Conservation (phyloP, 1,140 invertebrate species). For the Chelonus insularis region DNA sequence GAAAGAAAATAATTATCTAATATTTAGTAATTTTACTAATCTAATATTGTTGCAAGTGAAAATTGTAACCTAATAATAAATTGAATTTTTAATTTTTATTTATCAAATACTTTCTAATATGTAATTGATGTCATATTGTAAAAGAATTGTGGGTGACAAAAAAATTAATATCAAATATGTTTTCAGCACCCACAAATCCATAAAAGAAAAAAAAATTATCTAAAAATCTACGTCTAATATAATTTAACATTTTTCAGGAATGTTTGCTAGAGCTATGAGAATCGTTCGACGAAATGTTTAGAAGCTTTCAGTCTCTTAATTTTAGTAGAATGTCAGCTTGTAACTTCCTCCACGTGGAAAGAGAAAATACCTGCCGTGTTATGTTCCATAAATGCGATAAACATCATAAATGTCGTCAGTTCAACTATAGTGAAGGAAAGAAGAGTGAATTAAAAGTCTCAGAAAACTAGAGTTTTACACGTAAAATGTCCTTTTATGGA, state of each 20-base stretch:
- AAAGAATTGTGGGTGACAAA: too few relatives aligned
- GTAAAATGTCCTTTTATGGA: slow-evolving; percentile 39
- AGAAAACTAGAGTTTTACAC: background rate
- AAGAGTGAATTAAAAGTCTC: background rate
- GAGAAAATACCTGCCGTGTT: slow-evolving; percentile 42
- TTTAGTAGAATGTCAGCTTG: slow-evolving; percentile 43
- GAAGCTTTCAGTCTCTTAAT: slow-evolving; percentile 46
- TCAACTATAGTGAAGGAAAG: slow-evolving; percentile 19
- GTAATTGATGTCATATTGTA: too few relatives aligned
- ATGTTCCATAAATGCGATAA: slow-evolving; percentile 51
- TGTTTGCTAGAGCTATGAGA: slow-evolving; percentile 16
- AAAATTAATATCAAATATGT: too few relatives aligned
- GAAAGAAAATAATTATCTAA: too few relatives aligned
- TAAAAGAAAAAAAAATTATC: too few relatives aligned
- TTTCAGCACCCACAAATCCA: too few relatives aligned
- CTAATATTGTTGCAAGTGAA: too few relatives aligned
- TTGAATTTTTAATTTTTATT: too few relatives aligned
- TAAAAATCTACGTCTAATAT: too few relatives aligned
- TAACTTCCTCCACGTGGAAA: slow-evolving; percentile 39
- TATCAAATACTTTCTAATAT: too few relatives aligned
- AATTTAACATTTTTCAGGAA: background rate
- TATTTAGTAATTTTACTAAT: too few relatives aligned
- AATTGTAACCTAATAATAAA: too few relatives aligned
- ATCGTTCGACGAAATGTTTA: slow-evolving; percentile 35
- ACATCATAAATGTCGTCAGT: slow-evolving; percentile 44